These are phyloP conservation scores for Arrhamphus sclerolepis DNA, from an alignment of 2,797 vertebrate species.

Conservation along the genomic window DNA sequence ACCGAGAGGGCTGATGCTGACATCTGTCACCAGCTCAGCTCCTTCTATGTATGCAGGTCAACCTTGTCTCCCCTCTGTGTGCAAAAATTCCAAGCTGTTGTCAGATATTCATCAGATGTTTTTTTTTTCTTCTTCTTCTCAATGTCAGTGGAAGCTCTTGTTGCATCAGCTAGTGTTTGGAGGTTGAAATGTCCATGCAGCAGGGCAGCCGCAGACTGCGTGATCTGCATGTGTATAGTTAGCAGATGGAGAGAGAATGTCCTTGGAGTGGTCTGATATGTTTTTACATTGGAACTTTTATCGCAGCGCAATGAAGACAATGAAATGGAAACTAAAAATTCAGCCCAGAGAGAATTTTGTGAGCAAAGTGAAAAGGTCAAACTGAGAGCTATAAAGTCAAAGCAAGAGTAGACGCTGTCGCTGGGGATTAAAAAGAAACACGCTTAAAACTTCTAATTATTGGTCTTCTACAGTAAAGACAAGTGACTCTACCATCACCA, in stretches of 20 bases:
- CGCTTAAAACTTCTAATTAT: too few species aligned
- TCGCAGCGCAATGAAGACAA: conserved; percentile 10
- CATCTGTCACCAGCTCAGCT: conserved; percentile 18
- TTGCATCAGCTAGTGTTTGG: conserved; percentile 11
- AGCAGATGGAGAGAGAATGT: background rate
- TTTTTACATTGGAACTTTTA: conserved; percentile 4
- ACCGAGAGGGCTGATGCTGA: background rate
- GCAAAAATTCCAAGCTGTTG: conserved; percentile 3
- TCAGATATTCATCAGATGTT: background rate
- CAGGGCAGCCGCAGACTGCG: conserved; percentile 3
- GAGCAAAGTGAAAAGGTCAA: conserved; percentile 4
- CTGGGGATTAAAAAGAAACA: conserved; percentile 12
- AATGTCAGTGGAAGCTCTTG: conserved; percentile 1
- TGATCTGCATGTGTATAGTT: conserved; percentile 21
- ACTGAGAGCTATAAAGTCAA: conserved; percentile 19
- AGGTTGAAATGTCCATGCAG: conserved; percentile 22
- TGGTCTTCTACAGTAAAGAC: too few species aligned
- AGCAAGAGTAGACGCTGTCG: conserved; percentile 6
- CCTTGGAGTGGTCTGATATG: background rate
- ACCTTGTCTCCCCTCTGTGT: background rate
- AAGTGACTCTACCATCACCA: background rate
- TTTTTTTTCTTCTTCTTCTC: conserved; percentile 2
- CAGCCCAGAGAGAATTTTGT: conserved; percentile 12
- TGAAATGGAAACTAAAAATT: conserved; percentile 4
- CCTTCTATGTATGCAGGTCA: background rate